Evolutionary conservation across 2,888 invertebrate species (phyloP), one percentile per base, ranked within the genome.

Genomic region (Orchesellides sinensis): DNA sequence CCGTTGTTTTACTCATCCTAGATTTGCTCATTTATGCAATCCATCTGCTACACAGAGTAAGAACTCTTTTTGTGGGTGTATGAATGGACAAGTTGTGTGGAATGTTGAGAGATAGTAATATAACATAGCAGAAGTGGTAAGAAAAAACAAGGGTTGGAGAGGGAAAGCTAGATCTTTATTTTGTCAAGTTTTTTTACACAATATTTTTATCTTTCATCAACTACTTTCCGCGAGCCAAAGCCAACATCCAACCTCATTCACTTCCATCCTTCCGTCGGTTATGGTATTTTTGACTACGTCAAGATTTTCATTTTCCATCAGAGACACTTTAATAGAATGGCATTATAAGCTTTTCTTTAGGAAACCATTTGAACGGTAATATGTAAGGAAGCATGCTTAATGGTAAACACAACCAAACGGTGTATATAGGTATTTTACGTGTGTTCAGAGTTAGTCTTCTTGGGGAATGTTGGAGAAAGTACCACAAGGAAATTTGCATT

Each of bases 401-500:
- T 27, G 3, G 21, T 25, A 27, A 8, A n/a, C 14, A 25, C 10
- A 4, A 25, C 5, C 5, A 25, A 27, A 56, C 1, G 1, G n/a
- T n/a, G n/a, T n/a, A n/a, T n/a, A n/a, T n/a, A n/a, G n/a, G n/a
- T n/a, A n/a, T n/a, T n/a, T n/a, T n/a, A n/a, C n/a, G n/a, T n/a
- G n/a, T n/a, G n/a, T n/a, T n/a, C n/a, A n/a, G n/a, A n/a, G n/a
- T n/a, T n/a, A 56, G 23, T 25, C 12, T 56, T 10, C 2, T 56
- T 14, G 25, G 14, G 2, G n/a, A 25, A 23, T n/a, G 2, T 23
- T 25, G 8, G 23, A 56, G n/a, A n/a, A n/a, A n/a, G n/a, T n/a
- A n/a, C n/a, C n/a, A 23, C 14, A 56, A 27, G 23, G 14, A 63
- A 52, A 73, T 73, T 73, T 73, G 63, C 73, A 73, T 73, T 63